Evolutionary conservation across 2,888 invertebrate species (phyloP).

Genomic region (Folsomia manolachei): DNA sequence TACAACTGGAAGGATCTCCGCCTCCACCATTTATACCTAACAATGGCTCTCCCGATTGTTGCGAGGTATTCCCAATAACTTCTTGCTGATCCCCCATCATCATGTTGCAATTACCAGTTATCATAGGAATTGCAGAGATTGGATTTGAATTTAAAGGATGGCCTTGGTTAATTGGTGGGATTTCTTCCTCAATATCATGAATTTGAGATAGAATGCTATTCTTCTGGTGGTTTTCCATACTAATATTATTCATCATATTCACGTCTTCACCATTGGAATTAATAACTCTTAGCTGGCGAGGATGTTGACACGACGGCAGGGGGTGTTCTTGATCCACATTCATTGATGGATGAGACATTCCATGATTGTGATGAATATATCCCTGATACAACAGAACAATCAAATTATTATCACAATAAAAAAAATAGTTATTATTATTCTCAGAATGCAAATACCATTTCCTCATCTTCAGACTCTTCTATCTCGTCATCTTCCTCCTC

Average conservation of each 20-base stretch:
- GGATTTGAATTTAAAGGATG: constrained; percentile 17
- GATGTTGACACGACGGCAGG: constrained; percentile 24
- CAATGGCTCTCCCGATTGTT: background rate
- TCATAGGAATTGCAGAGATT: constrained; percentile 9
- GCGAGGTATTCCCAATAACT: constrained; percentile 1
- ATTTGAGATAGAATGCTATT: constrained; percentile 9
- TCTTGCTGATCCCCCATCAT: background rate
- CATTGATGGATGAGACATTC: constrained; percentile 1
- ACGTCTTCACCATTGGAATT: constrained; percentile 1
- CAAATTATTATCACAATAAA: background rate
- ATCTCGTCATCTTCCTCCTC: constrained; percentile 30
- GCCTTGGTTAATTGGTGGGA: constrained; percentile 4
- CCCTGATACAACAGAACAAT: background rate
- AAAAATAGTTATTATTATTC: background rate
- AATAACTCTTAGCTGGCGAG: background rate
- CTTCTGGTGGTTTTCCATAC: background rate
- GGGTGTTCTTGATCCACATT: constrained; percentile 13
- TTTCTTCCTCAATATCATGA: constrained; percentile 12
- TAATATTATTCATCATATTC: background rate
- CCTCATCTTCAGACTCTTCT: constrained; percentile 22
- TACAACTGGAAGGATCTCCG: constrained; percentile 24
- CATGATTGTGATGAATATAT: constrained; percentile 16
- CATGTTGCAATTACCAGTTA: constrained; percentile 3
- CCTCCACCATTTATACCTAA: background rate
- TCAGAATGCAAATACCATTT: constrained; percentile 7